Percentiles rank a stretch among this genome's conserved stretches.
Conservation (phyloP, 2,888 invertebrate species). For the Fragum whitleyi region DNA sequence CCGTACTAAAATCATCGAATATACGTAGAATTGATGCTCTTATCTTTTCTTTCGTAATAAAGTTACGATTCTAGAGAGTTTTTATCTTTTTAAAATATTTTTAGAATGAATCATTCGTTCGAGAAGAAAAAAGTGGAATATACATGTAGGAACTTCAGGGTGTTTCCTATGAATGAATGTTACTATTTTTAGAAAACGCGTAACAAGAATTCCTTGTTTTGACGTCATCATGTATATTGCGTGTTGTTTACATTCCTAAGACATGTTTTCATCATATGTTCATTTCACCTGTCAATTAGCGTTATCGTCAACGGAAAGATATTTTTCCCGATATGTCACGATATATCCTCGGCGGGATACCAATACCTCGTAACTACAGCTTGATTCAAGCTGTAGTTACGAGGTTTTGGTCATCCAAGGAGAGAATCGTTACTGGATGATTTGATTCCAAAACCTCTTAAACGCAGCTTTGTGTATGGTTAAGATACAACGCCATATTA, state of each 20-base stretch:
- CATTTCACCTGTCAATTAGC: neutral
- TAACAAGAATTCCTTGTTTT: neutral
- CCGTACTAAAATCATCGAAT: no score
- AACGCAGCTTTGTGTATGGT: no score
- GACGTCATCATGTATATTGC: constrained; percentile 4
- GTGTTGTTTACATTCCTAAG: neutral
- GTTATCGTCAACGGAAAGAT: neutral
- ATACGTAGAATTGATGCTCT: no score
- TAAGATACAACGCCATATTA: no score
- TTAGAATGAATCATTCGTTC: neutral
- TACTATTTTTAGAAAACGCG: neutral
- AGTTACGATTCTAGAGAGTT: no score
- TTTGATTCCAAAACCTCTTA: no score
- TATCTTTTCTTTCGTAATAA: no score
- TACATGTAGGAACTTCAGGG: neutral
- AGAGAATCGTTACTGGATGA: no score
- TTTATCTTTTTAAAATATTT: no score
- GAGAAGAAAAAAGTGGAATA: neutral
- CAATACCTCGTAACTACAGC: no score
- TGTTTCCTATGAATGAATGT: neutral
- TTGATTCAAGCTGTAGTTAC: no score
- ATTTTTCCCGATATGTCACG: neutral
- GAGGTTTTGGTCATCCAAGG: no score
- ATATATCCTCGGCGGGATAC: neutral
- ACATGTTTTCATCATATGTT: constrained; percentile 4